phyloP scores from a whole-genome alignment of 2,113 vertebrate species.

The Cebidichthys violaceus region DNA sequence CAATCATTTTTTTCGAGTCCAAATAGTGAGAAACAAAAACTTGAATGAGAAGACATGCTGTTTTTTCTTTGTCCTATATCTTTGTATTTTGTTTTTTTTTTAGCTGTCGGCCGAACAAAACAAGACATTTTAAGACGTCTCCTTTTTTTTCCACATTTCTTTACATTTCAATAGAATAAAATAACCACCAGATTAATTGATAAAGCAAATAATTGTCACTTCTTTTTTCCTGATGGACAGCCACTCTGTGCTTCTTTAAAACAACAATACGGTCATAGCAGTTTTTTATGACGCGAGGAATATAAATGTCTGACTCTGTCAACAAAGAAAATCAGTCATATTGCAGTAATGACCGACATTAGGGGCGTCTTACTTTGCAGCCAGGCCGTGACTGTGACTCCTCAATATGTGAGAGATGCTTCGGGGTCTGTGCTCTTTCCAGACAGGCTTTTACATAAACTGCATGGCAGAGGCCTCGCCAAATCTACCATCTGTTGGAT shows the following conservation, averaged over 20 bases:
- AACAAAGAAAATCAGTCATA: constrained; percentile 11
- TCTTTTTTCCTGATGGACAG: not conserved
- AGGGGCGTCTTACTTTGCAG: constrained; percentile 62
- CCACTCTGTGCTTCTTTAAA: not conserved
- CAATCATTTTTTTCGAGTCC: not conserved
- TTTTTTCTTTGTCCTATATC: not conserved
- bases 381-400: constrained; percentile 71
- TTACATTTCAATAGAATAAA: not conserved
- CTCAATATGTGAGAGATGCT: constrained; percentile 76
- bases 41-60: not conserved
- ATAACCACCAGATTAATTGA: not conserved
- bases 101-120: not conserved
- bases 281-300: not conserved
- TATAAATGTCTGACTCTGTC: not conserved
- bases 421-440: constrained; percentile 75
- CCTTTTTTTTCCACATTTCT: not conserved
- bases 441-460: constrained; percentile 81
- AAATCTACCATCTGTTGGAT: constrained; percentile 84
- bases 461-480: constrained; percentile 76
- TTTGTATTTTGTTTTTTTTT: too few relatives aligned
- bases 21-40: not conserved
- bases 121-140: not conserved
- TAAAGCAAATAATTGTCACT: not conserved
- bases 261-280: not conserved
- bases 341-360: constrained; percentile 62